Conservation (phyloP, 2,113 vertebrate species). For the Grantiella picta region DNA sequence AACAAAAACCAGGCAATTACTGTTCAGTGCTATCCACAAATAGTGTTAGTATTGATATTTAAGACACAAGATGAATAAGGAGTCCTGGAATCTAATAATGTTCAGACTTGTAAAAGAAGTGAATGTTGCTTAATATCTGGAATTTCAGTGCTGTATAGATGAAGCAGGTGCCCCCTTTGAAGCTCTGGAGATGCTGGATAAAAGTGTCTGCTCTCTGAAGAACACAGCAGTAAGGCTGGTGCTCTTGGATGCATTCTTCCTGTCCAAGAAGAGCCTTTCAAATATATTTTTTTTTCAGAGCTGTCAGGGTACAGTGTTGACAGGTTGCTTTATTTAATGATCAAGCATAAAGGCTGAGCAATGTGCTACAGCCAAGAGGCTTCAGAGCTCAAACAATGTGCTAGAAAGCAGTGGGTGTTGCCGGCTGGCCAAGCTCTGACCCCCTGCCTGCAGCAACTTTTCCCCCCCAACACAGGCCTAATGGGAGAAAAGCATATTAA, state of each 20-base stretch:
- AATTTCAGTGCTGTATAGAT: neutral
- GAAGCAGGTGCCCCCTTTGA: neutral
- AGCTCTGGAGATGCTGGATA: neutral
- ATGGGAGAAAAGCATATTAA: neutral
- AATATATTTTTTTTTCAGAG: neutral
- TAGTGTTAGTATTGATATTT: neutral
- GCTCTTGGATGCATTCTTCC: neutral
- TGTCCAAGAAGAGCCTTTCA: neutral
- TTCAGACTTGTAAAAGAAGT: neutral
- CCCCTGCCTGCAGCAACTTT: neutral
- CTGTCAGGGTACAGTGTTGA: neutral
- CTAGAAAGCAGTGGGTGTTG: neutral
- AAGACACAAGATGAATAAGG: neutral
- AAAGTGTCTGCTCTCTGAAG: neutral
- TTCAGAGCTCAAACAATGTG: neutral
- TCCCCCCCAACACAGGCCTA: rapidly evolving
- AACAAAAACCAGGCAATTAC: neutral
- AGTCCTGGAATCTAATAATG: neutral
- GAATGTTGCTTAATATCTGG: neutral
- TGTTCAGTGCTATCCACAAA: neutral
- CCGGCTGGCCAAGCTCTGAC: neutral
- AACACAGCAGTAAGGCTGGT: neutral
- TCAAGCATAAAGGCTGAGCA: neutral
- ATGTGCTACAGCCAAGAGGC: neutral
- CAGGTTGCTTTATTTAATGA: neutral